Conservation (phyloP, 2,113 vertebrate genomes). For the Oryzias curvinotus region DNA sequence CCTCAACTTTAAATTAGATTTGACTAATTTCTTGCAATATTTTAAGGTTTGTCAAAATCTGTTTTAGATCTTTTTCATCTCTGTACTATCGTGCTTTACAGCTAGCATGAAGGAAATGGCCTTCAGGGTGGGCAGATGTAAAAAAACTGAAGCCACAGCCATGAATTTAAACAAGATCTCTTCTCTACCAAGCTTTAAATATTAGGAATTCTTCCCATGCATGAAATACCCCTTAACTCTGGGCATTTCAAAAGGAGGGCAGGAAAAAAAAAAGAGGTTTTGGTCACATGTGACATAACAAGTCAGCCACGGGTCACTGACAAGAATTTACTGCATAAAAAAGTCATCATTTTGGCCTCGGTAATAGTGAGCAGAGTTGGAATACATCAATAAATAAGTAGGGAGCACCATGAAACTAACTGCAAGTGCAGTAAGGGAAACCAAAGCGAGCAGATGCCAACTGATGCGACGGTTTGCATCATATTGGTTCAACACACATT, state of each 20-base stretch:
- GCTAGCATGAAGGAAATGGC: slow-evolving; percentile 51
- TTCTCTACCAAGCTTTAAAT: slow-evolving; percentile 4
- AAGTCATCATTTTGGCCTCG: slow-evolving; percentile 14
- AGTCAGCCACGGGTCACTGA: slow-evolving; percentile 20
- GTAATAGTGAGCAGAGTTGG: slow-evolving; percentile 15
- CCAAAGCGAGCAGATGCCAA: slow-evolving; percentile 8
- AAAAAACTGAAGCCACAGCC: neutral
- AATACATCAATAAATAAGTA: slow-evolving; percentile 57
- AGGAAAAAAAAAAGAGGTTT: neutral
- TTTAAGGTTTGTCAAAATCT: too few relatives aligned
- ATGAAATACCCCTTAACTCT: slow-evolving; percentile 6
- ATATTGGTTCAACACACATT: neutral
- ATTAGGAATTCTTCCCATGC: slow-evolving; percentile 16
- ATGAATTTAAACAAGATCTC: slow-evolving; percentile 45
- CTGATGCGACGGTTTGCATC: slow-evolving; percentile 13
- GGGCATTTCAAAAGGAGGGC: neutral
- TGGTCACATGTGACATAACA: slow-evolving; percentile 18
- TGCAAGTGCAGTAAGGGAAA: slow-evolving; percentile 23
- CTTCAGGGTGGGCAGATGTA: slow-evolving; percentile 39
- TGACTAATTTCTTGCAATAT: too few relatives aligned
- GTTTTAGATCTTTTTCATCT: slow-evolving; percentile 7
- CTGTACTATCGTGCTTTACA: slow-evolving; percentile 40
- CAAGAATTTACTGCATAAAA: slow-evolving; percentile 34
- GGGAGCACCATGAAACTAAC: slow-evolving; percentile 29
- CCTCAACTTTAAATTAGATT: too few relatives aligned